Evolutionary conservation across 2,888 invertebrate species (phyloP).

Genomic region (Entomobrya multifasciata): DNA sequence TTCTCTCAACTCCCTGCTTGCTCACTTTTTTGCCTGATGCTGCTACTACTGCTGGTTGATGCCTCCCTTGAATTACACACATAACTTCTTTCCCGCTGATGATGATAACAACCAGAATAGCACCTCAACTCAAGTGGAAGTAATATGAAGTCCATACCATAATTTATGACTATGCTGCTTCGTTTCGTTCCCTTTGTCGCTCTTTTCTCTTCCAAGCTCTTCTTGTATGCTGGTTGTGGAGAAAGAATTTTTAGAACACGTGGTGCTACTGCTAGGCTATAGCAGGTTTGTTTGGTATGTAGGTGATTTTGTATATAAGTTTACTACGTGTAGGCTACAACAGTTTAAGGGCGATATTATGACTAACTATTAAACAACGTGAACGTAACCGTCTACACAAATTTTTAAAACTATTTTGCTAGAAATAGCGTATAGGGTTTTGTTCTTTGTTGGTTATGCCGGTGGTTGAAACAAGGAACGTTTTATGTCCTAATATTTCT

Average conservation of each 20-base stretch:
- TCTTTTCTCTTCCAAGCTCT: conserved; percentile 10
- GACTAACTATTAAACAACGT: neutral
- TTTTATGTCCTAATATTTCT: conserved; percentile 32
- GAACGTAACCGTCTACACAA: neutral
- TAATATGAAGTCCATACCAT: conserved; percentile 72
- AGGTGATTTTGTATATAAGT: conserved; percentile 4
- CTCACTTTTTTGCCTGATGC: neutral
- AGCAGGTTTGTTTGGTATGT: no score
- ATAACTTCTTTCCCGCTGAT: conserved; percentile 23
- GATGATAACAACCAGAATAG: conserved; percentile 51
- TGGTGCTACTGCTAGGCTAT: conserved; percentile 36
- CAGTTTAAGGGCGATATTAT: neutral
- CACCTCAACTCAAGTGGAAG: conserved; percentile 65
- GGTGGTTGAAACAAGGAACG: neutral
- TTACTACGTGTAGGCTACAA: neutral
- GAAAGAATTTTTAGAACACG: conserved; percentile 51
- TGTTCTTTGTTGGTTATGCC: neutral
- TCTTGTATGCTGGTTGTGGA: neutral
- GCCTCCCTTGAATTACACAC: conserved; percentile 47
- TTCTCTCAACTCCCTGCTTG: neutral
- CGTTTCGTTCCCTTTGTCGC: conserved; percentile 22
- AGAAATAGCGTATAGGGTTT: no score
- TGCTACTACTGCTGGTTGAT: neutral
- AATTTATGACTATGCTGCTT: conserved; percentile 63
- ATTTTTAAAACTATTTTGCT: conserved; percentile 20